Evolutionary conservation across 2,113 vertebrate species (phyloP).

Genomic region (Zingel zingel): DNA sequence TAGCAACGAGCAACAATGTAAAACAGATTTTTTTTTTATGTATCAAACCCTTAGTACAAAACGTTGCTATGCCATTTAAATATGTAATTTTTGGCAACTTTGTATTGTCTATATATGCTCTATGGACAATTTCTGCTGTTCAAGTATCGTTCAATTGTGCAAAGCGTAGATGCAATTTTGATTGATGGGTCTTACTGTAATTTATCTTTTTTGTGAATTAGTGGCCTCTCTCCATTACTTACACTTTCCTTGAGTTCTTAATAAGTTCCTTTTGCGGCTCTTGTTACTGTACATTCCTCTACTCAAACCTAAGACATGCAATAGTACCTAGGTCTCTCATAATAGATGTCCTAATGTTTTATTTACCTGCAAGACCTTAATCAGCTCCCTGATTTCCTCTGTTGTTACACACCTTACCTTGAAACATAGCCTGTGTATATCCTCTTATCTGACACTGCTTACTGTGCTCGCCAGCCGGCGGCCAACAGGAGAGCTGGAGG

Average conservation of each 20-base stretch:
- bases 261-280: slow-evolving; percentile 37
- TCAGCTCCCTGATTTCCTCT: slow-evolving; percentile 71
- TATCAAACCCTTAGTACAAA: not conserved
- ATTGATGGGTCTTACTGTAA: slow-evolving; percentile 26
- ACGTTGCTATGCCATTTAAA: slow-evolving; percentile 26
- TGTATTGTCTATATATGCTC: slow-evolving; percentile 15
- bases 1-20: slow-evolving; percentile 21
- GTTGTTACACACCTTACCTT: slow-evolving; percentile 60
- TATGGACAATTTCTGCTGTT: not conserved
- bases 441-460: slow-evolving; percentile 58
- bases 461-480: slow-evolving; percentile 54
- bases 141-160: slow-evolving; percentile 10
- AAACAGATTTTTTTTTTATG: slow-evolving; percentile 32
- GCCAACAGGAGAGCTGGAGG: slow-evolving; percentile 61
- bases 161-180: slow-evolving; percentile 11
- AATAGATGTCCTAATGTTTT: slow-evolving; percentile 74
- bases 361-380: slow-evolving; percentile 77
- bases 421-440: slow-evolving; percentile 50
- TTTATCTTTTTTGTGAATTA: not conserved
- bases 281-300: slow-evolving; percentile 48
- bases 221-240: not conserved
- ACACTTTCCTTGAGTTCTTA: slow-evolving; percentile 28
- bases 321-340: slow-evolving; percentile 71
- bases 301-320: slow-evolving; percentile 54
- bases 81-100: slow-evolving; percentile 28